phyloP scores from a whole-genome alignment of 2,797 vertebrate species.

The Apogon hyalosoma region DNA sequence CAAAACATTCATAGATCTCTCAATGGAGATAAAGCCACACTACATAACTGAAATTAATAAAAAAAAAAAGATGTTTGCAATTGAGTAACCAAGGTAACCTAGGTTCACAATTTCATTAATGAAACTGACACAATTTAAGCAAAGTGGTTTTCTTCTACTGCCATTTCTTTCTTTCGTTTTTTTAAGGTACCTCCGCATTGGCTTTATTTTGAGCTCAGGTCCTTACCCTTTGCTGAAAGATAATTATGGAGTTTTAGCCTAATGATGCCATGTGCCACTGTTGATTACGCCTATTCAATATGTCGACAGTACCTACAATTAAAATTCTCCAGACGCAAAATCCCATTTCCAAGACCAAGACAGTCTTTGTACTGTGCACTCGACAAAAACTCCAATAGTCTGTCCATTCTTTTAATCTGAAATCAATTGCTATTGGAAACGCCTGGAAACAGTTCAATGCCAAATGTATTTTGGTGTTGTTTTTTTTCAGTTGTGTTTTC shows the following conservation, averaged over 20 bases:
- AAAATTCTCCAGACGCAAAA: conserved; percentile 31
- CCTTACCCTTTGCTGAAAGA: no score
- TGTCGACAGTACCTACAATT: conserved; percentile 18
- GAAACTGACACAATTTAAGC: no score
- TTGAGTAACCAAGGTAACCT: no score
- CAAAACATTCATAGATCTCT: no score
- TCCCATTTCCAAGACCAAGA: conserved; percentile 42
- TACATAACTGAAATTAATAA: no score
- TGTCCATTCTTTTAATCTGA: conserved; percentile 62
- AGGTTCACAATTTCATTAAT: no score
- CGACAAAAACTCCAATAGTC: conserved; percentile 47
- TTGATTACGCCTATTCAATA: conserved; percentile 22
- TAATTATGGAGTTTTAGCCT: not conserved
- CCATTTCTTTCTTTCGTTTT: no score
- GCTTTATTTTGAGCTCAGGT: no score
- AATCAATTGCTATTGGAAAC: conserved; percentile 65
- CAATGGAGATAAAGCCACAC: no score
- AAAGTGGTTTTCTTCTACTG: no score
- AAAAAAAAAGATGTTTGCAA: no score
- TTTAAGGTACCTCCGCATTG: no score
- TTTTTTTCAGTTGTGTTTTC: conserved; percentile 65
- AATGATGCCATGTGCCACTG: not conserved
- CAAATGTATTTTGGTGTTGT: conserved; percentile 65
- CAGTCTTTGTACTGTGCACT: conserved; percentile 55
- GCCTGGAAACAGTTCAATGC: conserved; percentile 60